phyloP scores from a whole-genome alignment of 2,797 vertebrate species.

The Mus caroli region DNA sequence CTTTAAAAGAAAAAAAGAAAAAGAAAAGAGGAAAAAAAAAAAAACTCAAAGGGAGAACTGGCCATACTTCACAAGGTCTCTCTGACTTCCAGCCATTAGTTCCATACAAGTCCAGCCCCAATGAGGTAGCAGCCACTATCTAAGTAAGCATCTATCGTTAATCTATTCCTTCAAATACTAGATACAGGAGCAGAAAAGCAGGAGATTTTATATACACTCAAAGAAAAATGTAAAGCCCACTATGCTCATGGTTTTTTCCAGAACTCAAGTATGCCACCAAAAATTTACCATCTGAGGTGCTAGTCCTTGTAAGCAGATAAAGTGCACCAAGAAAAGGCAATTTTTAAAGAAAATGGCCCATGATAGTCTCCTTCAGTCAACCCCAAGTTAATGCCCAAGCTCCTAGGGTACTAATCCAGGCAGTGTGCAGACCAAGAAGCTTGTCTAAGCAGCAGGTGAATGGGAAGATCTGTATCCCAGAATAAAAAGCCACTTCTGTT shows the following conservation, averaged over 20 bases:
- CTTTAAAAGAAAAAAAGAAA: background rate
- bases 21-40: too few relatives aligned
- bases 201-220: background rate
- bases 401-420: background rate
- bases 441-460: background rate
- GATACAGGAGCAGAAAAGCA: background rate
- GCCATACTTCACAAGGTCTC: background rate
- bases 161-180: background rate
- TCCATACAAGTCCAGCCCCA: slow-evolving; percentile 23
- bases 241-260: background rate
- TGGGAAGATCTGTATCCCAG: background rate
- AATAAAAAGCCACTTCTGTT: background rate
- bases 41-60: background rate
- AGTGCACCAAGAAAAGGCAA: background rate
- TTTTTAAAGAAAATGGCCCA: background rate
- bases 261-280: slow-evolving; percentile 9
- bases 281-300: background rate
- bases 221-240: background rate
- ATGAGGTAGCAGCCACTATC: background rate
- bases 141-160: background rate
- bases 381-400: background rate
- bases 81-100: background rate
- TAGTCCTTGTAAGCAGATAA: background rate
- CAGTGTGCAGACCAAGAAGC: background rate
- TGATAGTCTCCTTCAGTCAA: background rate